Evolutionary conservation across 2,113 vertebrate genomes (phyloP).

Genomic region (Hemiprocne comata): DNA sequence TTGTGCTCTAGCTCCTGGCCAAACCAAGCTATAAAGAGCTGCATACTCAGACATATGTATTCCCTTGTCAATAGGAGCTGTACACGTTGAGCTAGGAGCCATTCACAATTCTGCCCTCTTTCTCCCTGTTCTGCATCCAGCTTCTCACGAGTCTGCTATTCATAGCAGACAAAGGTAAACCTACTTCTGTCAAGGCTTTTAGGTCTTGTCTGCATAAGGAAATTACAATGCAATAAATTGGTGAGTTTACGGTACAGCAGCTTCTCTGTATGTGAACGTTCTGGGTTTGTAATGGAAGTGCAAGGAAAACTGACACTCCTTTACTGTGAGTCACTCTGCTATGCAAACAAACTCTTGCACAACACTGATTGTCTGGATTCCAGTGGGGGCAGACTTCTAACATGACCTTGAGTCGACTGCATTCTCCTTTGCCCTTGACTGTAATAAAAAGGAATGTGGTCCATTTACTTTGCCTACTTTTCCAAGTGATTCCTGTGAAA

Average conservation of each 20-base stretch:
- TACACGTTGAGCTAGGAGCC: constrained; percentile 20
- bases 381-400: not conserved
- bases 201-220: constrained; percentile 25
- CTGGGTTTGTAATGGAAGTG: not conserved
- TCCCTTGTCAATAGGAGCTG: not conserved
- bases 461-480: not conserved
- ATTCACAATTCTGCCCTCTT: not conserved
- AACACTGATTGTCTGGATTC: not conserved
- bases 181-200: not conserved
- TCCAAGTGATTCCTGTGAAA: not conserved
- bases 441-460: not conserved
- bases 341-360: constrained; percentile 27
- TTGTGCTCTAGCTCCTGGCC: constrained; percentile 15
- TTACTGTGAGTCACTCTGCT: constrained; percentile 14
- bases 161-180: constrained; percentile 4
- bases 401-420: not conserved
- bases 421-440: constrained; percentile 13
- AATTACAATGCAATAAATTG: constrained; percentile 6
- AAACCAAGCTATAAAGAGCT: not conserved
- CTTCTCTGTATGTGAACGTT: not conserved
- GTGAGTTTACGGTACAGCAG: not conserved
- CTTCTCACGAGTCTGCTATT: not conserved
- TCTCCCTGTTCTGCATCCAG: not conserved
- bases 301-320: not conserved
- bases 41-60: not conserved